Percentiles rank a stretch among this genome's conserved stretches.
Conservation (phyloP, 2,113 vertebrate species). For the Chloroceryle aenea region DNA sequence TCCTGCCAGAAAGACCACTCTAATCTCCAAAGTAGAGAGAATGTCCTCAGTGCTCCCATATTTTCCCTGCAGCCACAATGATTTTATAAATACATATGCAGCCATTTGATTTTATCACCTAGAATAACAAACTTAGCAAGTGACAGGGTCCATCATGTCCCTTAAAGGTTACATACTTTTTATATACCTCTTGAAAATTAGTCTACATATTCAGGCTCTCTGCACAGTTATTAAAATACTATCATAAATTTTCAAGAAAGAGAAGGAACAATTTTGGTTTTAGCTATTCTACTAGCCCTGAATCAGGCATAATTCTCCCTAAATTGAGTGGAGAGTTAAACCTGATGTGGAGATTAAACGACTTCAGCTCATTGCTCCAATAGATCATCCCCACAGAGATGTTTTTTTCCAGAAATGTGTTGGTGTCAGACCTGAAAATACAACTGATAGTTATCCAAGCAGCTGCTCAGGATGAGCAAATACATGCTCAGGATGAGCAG, state of each 20-base stretch:
- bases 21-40: background rate
- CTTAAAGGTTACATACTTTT: background rate
- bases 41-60: conserved; percentile 12
- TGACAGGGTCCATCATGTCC: background rate
- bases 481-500: background rate
- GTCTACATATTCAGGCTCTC: background rate
- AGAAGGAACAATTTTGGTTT: background rate
- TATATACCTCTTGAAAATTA: background rate
- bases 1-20: background rate
- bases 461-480: background rate
- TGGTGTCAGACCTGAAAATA: background rate
- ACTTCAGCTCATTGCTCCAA: background rate
- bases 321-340: background rate
- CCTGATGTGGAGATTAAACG: background rate
- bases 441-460: background rate
- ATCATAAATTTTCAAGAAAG: background rate
- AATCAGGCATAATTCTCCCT: background rate
- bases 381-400: background rate
- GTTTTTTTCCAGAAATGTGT: background rate
- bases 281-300: background rate
- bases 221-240: background rate
- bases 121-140: background rate
- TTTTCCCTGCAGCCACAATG: conserved; percentile 1
- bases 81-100: background rate
- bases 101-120: background rate